A percentile compares a stretch with the other conserved stretches of the same genome.
Evolutionary conservation across 2,888 invertebrate species (phyloP).

Genomic region (Leptothorax acervorum): DNA sequence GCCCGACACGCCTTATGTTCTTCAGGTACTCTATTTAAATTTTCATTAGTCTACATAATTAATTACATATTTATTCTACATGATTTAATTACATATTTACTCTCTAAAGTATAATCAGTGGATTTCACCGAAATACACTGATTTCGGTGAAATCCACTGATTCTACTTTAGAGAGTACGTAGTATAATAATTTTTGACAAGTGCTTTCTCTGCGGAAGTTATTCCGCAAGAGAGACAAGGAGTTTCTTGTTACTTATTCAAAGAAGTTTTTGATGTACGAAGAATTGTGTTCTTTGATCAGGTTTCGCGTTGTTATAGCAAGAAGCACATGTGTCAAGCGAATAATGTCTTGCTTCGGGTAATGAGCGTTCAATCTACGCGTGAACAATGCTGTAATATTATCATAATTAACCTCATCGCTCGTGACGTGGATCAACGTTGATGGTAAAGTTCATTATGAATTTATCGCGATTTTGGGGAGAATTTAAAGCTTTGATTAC

Average conservation of each 20-base stretch:
- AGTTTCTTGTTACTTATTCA: background rate
- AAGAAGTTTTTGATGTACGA: background rate
- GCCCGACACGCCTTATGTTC: constrained; percentile 87
- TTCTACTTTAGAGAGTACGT: too few species aligned
- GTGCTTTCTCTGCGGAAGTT: background rate
- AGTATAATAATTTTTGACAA: background rate
- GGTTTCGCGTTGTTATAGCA: background rate
- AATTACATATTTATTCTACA: background rate
- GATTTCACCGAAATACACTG: too few species aligned
- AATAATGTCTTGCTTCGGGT: background rate
- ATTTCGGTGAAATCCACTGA: too few species aligned
- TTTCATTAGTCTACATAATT: background rate
- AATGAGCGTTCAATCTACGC: background rate
- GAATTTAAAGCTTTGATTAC: constrained; percentile 25
- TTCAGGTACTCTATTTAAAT: constrained; percentile 84
- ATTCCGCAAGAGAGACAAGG: background rate
- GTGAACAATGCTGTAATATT: constrained; percentile 2
- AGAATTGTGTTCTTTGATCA: background rate
- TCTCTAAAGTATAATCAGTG: too few species aligned
- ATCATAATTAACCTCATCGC: constrained; percentile 12
- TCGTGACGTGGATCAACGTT: background rate
- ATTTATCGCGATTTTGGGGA: constrained; percentile 20
- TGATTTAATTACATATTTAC: too few species aligned
- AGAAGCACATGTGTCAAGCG: background rate
- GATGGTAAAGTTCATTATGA: constrained; percentile 9